Conservation (phyloP, 2,797 vertebrate genomes). For the Hephaestus fuliginosus region DNA sequence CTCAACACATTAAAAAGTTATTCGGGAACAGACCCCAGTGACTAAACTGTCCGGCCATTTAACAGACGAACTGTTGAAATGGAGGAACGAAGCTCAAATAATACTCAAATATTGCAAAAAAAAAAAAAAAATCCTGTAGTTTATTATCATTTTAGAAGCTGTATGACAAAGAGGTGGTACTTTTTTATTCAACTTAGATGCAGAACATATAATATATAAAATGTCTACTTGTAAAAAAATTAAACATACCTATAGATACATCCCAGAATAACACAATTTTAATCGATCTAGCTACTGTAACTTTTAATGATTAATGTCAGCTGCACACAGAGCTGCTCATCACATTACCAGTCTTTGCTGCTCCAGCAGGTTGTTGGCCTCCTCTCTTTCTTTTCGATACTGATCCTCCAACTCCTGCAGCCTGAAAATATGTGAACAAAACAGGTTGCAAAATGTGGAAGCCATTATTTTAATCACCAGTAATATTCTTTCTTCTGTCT, state of each 20-base stretch:
- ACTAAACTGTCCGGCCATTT: neutral
- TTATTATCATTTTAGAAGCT: neutral
- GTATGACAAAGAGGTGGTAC: neutral
- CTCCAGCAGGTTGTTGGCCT: constrained; percentile 95
- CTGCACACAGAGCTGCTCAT: neutral
- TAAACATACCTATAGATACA: neutral
- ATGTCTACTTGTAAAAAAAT: neutral
- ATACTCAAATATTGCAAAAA: neutral
- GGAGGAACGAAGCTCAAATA: neutral
- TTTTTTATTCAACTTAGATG: neutral
- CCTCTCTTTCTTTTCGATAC: constrained; percentile 95
- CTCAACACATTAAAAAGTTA: neutral
- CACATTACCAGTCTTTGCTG: constrained; percentile 95
- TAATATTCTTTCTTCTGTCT: neutral
- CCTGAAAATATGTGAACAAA: constrained; percentile 75
- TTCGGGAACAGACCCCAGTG: neutral
- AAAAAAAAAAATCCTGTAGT: neutral
- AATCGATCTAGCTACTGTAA: neutral
- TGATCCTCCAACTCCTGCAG: constrained; percentile 98
- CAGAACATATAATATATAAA: neutral
- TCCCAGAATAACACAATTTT: neutral
- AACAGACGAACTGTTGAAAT: neutral
- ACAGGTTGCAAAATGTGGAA: neutral
- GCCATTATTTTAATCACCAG: neutral
- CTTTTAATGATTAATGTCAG: neutral